Evolutionary conservation across 2,797 vertebrate species (phyloP).

Genomic region (Macropus fuliginosus): DNA sequence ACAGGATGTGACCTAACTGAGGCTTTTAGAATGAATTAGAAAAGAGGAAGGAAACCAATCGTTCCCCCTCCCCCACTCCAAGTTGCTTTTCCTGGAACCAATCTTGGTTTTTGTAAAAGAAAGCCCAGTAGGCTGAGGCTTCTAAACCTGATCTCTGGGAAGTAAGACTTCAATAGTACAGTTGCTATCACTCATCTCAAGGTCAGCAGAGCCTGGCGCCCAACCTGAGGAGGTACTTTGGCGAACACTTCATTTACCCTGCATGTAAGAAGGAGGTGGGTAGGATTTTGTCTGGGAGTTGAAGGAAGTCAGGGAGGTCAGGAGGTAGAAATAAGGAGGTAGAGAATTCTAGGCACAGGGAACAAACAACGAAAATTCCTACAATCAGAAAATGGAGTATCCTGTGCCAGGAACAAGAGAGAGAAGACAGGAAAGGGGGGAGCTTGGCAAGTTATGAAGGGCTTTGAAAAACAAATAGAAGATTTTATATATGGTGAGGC

Average conservation of each 20-base stretch:
- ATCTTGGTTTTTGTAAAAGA: constrained; percentile 9
- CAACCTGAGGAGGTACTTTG: fast-evolving
- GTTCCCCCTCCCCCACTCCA: not conserved
- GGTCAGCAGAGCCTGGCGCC: not conserved
- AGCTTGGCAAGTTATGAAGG: not conserved
- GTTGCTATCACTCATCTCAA: not conserved
- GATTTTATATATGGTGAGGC: not conserved
- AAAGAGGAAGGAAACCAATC: constrained; percentile 55
- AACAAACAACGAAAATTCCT: no score
- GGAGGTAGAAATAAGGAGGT: not conserved
- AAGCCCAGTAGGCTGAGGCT: not conserved
- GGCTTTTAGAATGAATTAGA: not conserved
- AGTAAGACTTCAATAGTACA: not conserved
- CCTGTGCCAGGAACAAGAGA: not conserved
- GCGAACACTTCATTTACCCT: not conserved
- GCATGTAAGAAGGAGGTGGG: fast-evolving
- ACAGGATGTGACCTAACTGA: not conserved
- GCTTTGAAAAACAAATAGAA: not conserved
- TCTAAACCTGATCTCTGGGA: not conserved
- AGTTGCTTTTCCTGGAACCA: constrained; percentile 55
- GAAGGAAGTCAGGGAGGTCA: not conserved
- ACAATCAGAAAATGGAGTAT: no score
- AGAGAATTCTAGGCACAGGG: no score
- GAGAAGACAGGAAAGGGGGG: not conserved
- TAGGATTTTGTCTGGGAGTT: not conserved